phyloP scores from a whole-genome alignment of 2,888 invertebrate species.

The Macaria notata region DNA sequence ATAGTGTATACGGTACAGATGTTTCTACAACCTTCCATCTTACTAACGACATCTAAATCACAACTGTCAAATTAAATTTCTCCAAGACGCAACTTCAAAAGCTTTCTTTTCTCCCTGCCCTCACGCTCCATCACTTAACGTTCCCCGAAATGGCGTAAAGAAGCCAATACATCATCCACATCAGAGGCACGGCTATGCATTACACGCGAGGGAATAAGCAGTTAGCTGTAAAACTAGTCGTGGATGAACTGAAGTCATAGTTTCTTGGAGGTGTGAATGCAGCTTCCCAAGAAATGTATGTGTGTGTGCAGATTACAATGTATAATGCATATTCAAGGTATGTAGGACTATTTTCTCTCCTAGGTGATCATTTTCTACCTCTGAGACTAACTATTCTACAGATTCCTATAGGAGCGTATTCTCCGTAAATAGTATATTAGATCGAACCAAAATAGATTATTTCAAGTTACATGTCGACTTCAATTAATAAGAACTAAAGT shows the following conservation, averaged over 20 bases:
- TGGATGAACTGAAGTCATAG: too few species aligned
- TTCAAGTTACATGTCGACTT: conserved; percentile 25
- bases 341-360: too few species aligned
- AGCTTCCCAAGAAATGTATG: too few species aligned
- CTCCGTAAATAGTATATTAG: conserved; percentile 31
- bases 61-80: conserved; percentile 12
- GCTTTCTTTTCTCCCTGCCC: conserved; percentile 15
- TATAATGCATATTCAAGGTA: too few species aligned
- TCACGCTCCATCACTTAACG: conserved; percentile 27
- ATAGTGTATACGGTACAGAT: neutral
- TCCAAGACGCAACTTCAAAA: conserved; percentile 16
- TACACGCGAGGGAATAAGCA: conserved; percentile 38
- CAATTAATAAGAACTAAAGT: conserved; percentile 23
- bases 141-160: conserved; percentile 40
- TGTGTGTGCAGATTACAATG: too few species aligned
- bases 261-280: too few species aligned
- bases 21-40: too few species aligned
- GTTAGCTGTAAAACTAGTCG: conserved; percentile 5
- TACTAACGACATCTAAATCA: neutral
- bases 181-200: conserved; percentile 33
- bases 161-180: conserved; percentile 39
- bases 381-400: neutral
- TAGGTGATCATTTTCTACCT: too few species aligned
- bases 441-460: conserved; percentile 29
- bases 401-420: conserved; percentile 12